Base-by-base conservation (phyloP, 2,888 invertebrate species). In the Priapulus caudatus region DNA sequence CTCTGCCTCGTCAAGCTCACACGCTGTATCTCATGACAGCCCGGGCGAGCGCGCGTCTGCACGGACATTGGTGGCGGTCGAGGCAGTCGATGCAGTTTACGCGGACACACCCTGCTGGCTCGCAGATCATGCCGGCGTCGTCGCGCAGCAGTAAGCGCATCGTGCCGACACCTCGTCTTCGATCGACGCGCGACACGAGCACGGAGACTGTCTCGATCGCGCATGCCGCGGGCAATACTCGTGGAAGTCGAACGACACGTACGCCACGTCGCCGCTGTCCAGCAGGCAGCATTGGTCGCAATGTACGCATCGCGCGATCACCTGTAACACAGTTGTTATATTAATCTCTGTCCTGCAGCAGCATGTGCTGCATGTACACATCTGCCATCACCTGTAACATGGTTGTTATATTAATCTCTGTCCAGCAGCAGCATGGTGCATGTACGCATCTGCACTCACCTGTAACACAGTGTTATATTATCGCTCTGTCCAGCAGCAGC, bases 21-120 rank as follows among this genome's bases (percentile, higher is more conserved):
- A 95, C 81, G 70, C 93, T 92, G 48, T 86, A 82, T 72, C 91
- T 90, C 71, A 95, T 77, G 23, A 92, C 86, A 56, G 85, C 83
- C 70, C 89, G 87, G 1, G 89, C 92, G 61, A 95, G 76, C 15
- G 92, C 91, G n/a, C 16, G 92, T 93, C 78, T 91, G 90, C 1
- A 97, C 95, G n/a, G 15, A 98, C 92, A 73, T 98, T 98, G 3
- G 98, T 98, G n/a, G 59, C 97, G 77, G 74, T 98, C 98, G 54
- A 98, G 78, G 67, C 98, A 98, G 71, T 98, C 98, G 65, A 99
- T 89, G 69, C 98, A 98, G 75, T 98, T 98, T n/a, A 95, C 84
- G 20, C 98, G 78, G 74, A 95, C 91, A 20, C 91, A 83, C 10
- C 91, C 91, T 58, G 78, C 81, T 73, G 98, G 98, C 52, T 82